phyloP scores from a whole-genome alignment of 2,113 vertebrate genomes.

The Prinia subflava region DNA sequence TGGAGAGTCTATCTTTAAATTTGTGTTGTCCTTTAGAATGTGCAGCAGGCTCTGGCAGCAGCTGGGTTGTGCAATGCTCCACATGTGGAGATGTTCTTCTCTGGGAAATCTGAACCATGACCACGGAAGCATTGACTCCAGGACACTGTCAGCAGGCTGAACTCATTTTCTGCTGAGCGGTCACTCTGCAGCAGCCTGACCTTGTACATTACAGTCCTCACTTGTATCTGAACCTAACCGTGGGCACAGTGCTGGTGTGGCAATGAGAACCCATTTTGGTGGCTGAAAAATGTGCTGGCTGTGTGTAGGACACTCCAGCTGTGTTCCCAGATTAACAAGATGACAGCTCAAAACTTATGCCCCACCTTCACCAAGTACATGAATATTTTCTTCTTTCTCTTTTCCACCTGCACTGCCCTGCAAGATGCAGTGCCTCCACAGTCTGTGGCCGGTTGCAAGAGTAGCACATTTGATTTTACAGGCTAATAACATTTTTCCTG shows the following conservation, averaged over 20 bases:
- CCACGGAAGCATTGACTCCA: background rate
- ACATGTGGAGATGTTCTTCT: background rate
- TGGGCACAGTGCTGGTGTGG: background rate
- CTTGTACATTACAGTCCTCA: background rate
- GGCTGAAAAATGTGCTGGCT: background rate
- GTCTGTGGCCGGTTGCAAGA: background rate
- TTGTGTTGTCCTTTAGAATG: background rate
- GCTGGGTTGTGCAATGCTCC: background rate
- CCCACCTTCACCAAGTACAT: background rate
- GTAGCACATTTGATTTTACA: background rate
- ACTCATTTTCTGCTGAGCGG: background rate
- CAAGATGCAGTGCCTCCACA: fast-evolving
- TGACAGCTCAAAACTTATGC: background rate
- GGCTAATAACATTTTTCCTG: background rate
- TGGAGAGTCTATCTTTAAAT: background rate
- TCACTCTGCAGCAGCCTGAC: background rate
- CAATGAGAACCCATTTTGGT: background rate
- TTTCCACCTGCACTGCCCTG: background rate
- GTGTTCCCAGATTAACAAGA: background rate
- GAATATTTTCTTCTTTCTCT: background rate
- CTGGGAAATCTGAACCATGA: background rate
- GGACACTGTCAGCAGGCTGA: background rate
- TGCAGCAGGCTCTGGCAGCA: background rate
- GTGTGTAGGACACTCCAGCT: background rate
- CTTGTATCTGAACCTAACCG: background rate